Conservation (phyloP, 1,140 invertebrate genomes). For the Brachionus asplanchnoidis region DNA sequence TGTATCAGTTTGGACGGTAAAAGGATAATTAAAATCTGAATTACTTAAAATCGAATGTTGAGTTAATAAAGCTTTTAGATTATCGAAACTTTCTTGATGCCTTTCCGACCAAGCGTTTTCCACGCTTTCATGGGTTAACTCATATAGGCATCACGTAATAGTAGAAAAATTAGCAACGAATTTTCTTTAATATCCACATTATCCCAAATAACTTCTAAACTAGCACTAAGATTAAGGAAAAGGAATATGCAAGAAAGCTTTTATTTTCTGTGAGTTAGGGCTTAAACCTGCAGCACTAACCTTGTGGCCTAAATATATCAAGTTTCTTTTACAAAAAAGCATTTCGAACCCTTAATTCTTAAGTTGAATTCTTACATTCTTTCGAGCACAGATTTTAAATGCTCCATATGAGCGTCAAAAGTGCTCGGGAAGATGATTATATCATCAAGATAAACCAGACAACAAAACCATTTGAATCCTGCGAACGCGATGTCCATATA, state of each 20-base stretch:
- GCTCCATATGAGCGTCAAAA: neutral
- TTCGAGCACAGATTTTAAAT: neutral
- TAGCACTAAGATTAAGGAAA: neutral
- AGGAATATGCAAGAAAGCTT: neutral
- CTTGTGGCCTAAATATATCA: conserved; percentile 53
- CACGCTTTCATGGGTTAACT: too few species aligned
- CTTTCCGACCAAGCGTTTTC: too few species aligned
- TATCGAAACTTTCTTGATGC: too few species aligned
- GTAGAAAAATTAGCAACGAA: conserved; percentile 47
- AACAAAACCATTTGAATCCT: neutral
- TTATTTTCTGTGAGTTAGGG: too few species aligned
- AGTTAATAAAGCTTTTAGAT: neutral
- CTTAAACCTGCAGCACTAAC: conserved; percentile 42
- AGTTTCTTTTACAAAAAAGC: conserved; percentile 50
- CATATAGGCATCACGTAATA: neutral
- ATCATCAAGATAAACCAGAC: neutral
- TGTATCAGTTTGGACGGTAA: too few species aligned
- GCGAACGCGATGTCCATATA: conserved; percentile 46
- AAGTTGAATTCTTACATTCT: conserved; percentile 47
- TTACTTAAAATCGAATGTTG: neutral
- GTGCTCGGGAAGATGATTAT: neutral
- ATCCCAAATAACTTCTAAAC: neutral
- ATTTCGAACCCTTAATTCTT: conserved; percentile 56
- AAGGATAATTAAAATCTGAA: neutral
- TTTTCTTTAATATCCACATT: conserved; percentile 14